These are phyloP conservation scores for Athrips mouffetella DNA, from an alignment of 2,888 invertebrate genomes.

Conservation along the genomic window DNA sequence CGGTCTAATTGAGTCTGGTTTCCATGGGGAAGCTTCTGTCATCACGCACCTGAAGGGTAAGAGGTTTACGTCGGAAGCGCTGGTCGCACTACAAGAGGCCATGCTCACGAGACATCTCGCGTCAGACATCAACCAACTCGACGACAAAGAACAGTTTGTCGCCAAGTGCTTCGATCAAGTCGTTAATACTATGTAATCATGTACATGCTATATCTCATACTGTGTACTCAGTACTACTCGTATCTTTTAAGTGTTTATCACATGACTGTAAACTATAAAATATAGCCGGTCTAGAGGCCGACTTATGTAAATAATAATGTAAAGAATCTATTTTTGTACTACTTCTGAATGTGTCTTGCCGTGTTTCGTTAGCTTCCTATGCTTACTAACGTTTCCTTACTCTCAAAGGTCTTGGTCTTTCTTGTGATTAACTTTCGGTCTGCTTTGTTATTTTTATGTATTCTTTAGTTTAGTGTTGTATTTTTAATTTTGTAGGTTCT, in stretches of 20 bases:
- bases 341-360: slow-evolving; percentile 3
- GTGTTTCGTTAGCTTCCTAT: slow-evolving; percentile 27
- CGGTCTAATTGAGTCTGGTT: slow-evolving; percentile 78
- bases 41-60: slow-evolving; percentile 82
- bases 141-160: slow-evolving; percentile 79
- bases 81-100: slow-evolving; percentile 78
- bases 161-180: slow-evolving; percentile 81
- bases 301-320: slow-evolving; percentile 19
- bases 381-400: slow-evolving; percentile 27
- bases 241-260: slow-evolving; percentile 23
- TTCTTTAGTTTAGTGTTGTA: slow-evolving; percentile 60
- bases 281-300: slow-evolving; percentile 15
- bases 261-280: slow-evolving; percentile 29
- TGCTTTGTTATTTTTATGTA: slow-evolving; percentile 42
- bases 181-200: slow-evolving; percentile 71
- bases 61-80: slow-evolving; percentile 81
- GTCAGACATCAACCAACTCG: slow-evolving; percentile 55
- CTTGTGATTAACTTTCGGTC: slow-evolving; percentile 33
- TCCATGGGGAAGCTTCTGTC: slow-evolving; percentile 81
- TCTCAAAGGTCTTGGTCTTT: slow-evolving; percentile 31
- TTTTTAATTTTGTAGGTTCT: slow-evolving; percentile 34
- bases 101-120: slow-evolving; percentile 60
- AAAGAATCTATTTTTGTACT: slow-evolving; percentile 13
- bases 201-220: slow-evolving; percentile 24
- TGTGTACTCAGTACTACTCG: slow-evolving; percentile 22